Conservation (phyloP, 2,888 invertebrate genomes). For the Drosophila atroscutellata region DNA sequence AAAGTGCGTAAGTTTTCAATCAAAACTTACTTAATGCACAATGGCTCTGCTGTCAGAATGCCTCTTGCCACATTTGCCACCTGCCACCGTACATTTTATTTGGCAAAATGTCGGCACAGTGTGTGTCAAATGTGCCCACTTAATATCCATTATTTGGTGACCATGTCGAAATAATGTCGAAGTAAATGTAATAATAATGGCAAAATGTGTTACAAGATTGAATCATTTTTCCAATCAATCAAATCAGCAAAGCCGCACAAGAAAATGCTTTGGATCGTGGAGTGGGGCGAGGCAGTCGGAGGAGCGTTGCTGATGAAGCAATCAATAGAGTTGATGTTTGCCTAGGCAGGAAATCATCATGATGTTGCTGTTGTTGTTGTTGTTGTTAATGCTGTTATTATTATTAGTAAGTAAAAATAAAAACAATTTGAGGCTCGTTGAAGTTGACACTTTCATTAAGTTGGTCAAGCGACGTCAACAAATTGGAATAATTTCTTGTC, state of each 20-base stretch:
- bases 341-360: slow-evolving; percentile 57
- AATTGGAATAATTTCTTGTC: slow-evolving; percentile 64
- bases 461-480: slow-evolving; percentile 68
- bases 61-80: neutral
- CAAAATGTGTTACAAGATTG: slow-evolving; percentile 69
- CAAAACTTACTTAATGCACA: neutral
- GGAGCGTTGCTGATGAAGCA: slow-evolving; percentile 60
- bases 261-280: slow-evolving; percentile 20
- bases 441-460: slow-evolving; percentile 82
- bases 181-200: slow-evolving; percentile 57
- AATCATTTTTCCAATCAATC: slow-evolving; percentile 83
- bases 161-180: slow-evolving; percentile 30
- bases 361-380: slow-evolving; percentile 23
- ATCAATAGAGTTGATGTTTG: slow-evolving; percentile 73
- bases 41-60: neutral
- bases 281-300: neutral
- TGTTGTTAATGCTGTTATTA: slow-evolving; percentile 36
- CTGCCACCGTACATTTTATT: neutral
- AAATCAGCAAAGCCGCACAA: slow-evolving; percentile 58
- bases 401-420: slow-evolving; percentile 69
- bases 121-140: slow-evolving; percentile 15
- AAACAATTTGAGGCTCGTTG: slow-evolving; percentile 82
- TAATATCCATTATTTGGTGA: slow-evolving; percentile 24
- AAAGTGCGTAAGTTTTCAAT: neutral
- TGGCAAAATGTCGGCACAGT: neutral